Evolutionary conservation across 2,888 invertebrate species (phyloP), one percentile per base, ranked within the genome.

Genomic region (Amblyjoppa fuscipennis): DNA sequence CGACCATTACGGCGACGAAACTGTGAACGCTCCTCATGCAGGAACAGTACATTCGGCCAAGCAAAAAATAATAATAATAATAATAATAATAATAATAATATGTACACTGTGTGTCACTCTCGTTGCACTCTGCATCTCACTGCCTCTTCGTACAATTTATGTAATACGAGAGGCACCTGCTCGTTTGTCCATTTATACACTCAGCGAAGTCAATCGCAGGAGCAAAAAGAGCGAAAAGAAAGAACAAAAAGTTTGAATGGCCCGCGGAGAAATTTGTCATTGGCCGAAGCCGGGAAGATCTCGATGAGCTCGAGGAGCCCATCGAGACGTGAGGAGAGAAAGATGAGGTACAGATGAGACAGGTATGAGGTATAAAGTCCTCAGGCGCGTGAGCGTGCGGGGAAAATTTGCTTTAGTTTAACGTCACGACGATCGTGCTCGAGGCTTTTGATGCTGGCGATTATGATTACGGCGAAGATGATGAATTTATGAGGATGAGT

Each of bases 401-500:
- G 69, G 77, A 85, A 79, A 64, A 82, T 64, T 75, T 84, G 86
- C 78, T 79, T 85, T 75, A 85, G 87, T 87, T 64, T 86, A 84
- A 81, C 80, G 81, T 64, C 31, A 31, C 34, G 31, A 89, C 89
- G 89, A 92, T 91, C 90, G 89, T 88, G 86, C 90, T 89, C 84
- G 81, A 76, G 85, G 78, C 86, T 87, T 85, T 87, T 79, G 85
- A 88, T 86, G 87, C 83, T 87, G 70, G 81, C 90, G 88, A 88
- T 89, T 90, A 90, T 91, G 89, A 90, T 91, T 90, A 91, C 90
- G 88, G 88, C 89, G 91, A 90, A 90, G 89, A 90, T 91, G 90
- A 91, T 92, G 89, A 91, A 92, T 92, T 92, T 91, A 92, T 90
- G 91, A 90, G 88, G 90, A 90, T 90, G 90, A 92, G 92, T 92